phyloP scores from a whole-genome alignment of 2,888 invertebrate genomes.

The Agrilus biguttatus region DNA sequence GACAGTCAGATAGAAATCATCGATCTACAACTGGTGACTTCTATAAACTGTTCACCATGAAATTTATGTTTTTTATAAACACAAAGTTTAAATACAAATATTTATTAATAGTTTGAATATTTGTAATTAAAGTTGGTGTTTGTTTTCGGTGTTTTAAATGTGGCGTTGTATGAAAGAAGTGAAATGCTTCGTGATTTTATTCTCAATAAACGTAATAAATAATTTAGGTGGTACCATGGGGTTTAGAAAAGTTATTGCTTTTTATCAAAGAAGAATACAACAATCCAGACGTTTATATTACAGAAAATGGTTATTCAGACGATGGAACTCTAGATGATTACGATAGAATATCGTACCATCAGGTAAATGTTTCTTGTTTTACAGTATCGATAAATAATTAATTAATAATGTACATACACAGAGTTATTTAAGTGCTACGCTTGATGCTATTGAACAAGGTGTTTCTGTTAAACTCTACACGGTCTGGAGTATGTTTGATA shows the following conservation, averaged over 20 bases:
- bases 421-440: constrained; percentile 14
- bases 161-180: too few species aligned
- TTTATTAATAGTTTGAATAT: too few species aligned
- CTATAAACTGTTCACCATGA: too few species aligned
- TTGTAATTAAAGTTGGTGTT: too few species aligned
- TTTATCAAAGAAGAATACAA: constrained; percentile 44
- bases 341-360: neutral
- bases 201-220: neutral
- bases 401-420: constrained; percentile 4
- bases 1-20: too few species aligned
- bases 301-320: constrained; percentile 46
- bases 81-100: too few species aligned
- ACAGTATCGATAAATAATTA: neutral
- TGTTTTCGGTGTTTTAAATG: too few species aligned
- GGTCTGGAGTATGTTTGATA: constrained; percentile 60
- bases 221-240: constrained; percentile 37
- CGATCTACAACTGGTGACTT: too few species aligned
- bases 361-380: neutral
- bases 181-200: too few species aligned
- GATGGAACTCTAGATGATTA: neutral
- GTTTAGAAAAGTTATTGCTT: constrained; percentile 45
- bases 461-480: constrained; percentile 46
- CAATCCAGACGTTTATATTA: constrained; percentile 40
- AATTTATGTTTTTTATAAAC: too few species aligned
- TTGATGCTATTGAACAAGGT: constrained; percentile 30